phyloP scores from a whole-genome alignment of 1,140 invertebrate species.

The Drosophila simulans region DNA sequence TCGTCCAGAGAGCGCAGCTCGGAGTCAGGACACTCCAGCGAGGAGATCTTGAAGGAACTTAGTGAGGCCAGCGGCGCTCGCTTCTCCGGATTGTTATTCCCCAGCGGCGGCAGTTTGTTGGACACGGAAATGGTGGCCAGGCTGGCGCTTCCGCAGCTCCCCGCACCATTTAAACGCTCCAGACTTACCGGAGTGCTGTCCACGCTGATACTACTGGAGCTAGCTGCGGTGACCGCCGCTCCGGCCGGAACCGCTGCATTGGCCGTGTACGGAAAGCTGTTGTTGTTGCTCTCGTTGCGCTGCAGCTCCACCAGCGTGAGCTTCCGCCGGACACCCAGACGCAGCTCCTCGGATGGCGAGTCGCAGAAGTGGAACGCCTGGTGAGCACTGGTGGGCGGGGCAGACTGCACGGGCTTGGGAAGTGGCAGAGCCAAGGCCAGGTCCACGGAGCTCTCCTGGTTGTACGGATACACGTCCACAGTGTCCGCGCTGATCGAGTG shows the following conservation, averaged over 20 bases:
- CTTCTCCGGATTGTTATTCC: conserved; percentile 64
- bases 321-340: conserved; percentile 70
- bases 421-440: conserved; percentile 37
- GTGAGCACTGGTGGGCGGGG: conserved; percentile 54
- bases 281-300: conserved; percentile 67
- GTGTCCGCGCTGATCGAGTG: conserved; percentile 83
- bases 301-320: conserved; percentile 74
- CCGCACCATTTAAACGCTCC: conserved; percentile 68
- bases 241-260: conserved; percentile 54
- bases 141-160: conserved; percentile 58
- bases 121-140: conserved; percentile 55
- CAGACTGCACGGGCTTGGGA: conserved; percentile 60
- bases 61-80: conserved; percentile 91
- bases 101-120: conserved; percentile 55
- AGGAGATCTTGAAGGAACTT: conserved; percentile 90
- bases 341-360: conserved; percentile 76
- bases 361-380: conserved; percentile 68
- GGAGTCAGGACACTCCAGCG: conserved; percentile 88
- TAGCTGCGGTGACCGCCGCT: conserved; percentile 43
- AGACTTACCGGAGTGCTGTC: conserved; percentile 75
- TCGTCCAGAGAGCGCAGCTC: conserved; percentile 88
- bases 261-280: conserved; percentile 65
- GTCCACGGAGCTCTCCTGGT: conserved; percentile 59
- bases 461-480: conserved; percentile 80
- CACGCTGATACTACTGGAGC: conserved; percentile 77